Evolutionary conservation across 2,113 vertebrate species (phyloP).

Genomic region (Microcebus lehilahytsara): DNA sequence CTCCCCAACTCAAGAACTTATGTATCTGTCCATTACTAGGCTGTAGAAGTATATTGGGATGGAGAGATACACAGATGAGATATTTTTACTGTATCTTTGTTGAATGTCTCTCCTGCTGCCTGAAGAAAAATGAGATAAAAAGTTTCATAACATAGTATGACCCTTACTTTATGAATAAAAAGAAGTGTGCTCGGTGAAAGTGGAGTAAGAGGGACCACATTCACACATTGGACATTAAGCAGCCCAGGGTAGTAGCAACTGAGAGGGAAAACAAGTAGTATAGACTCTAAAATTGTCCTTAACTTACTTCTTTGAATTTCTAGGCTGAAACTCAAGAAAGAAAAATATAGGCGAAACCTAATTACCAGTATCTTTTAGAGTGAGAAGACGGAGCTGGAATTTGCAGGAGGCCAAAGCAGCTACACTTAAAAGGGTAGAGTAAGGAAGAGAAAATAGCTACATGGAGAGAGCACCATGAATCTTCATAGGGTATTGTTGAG

Average conservation of each 20-base stretch:
- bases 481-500: not conserved
- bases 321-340: not conserved
- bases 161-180: not conserved
- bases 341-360: not conserved
- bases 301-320: not conserved
- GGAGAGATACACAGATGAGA: not conserved
- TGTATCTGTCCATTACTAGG: not conserved
- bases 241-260: not conserved
- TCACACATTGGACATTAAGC: not conserved
- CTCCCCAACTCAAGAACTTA: not conserved
- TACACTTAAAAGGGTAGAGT: not conserved
- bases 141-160: not conserved
- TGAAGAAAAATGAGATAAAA: not conserved
- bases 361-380: not conserved
- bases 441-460: not conserved
- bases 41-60: not conserved
- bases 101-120: not conserved
- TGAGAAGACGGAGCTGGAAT: not conserved
- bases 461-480: too few species aligned
- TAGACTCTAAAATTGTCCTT: not conserved
- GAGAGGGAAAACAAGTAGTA: not conserved
- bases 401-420: not conserved
- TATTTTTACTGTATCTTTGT: not conserved
- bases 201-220: not conserved
- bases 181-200: not conserved